Percentiles rank a stretch among this genome's conserved stretches.
phyloP scores from a whole-genome alignment of 2,797 vertebrate genomes.

The Chaetodon trifasciatus region DNA sequence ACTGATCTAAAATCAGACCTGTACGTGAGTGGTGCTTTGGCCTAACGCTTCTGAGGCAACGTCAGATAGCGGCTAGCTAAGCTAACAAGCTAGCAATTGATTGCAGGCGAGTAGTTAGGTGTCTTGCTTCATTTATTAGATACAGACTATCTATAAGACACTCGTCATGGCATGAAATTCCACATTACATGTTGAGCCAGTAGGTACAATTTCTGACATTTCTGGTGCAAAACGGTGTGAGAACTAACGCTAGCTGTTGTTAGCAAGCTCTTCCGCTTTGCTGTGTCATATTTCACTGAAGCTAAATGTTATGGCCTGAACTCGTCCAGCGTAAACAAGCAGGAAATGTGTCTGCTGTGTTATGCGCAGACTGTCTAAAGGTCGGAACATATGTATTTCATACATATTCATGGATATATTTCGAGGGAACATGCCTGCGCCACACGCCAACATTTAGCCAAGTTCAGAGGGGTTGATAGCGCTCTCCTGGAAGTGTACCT shows the following conservation, averaged over 20 bases:
- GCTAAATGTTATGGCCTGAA: background rate
- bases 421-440: background rate
- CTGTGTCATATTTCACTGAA: slow-evolving; percentile 41
- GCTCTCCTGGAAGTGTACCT: background rate
- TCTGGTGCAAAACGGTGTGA: background rate
- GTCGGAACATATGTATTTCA: background rate
- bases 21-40: slow-evolving; percentile 34
- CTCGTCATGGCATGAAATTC: accelerated
- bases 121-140: background rate
- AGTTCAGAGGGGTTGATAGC: background rate
- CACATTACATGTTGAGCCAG: accelerated
- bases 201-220: background rate
- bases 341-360: background rate
- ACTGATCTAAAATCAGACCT: background rate
- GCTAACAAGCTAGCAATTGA: slow-evolving; percentile 45
- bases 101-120: background rate
- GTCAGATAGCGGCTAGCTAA: slow-evolving; percentile 52
- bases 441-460: background rate
- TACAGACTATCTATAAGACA: too few species aligned
- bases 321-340: background rate
- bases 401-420: too few species aligned
- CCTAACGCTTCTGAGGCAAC: slow-evolving; percentile 56
- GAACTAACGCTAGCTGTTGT: slow-evolving; percentile 10
- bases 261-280: slow-evolving; percentile 41
- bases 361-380: too few species aligned